These are phyloP conservation scores for Sesamia nonagrioides DNA, from an alignment of 1,140 invertebrate genomes.

Conservation along the genomic window DNA sequence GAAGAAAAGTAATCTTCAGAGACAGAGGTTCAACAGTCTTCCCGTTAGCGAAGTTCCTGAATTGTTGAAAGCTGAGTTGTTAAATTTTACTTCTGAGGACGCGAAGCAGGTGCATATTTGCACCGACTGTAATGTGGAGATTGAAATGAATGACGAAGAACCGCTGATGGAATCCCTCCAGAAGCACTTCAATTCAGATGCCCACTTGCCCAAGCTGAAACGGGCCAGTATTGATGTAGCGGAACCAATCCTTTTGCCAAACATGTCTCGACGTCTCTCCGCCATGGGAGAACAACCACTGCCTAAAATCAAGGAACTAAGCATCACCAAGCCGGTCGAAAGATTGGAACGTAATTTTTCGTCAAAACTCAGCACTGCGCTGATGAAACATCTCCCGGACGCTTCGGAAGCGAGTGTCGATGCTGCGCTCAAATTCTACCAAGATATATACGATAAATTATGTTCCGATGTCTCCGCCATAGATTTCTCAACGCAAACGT, in stretches of 20 bases:
- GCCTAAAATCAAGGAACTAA: slow-evolving; percentile 70
- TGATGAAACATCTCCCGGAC: slow-evolving; percentile 75
- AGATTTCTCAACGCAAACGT: slow-evolving; percentile 75
- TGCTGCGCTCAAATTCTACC: slow-evolving; percentile 75
- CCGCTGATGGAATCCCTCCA: slow-evolving; percentile 82
- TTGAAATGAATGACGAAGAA: slow-evolving; percentile 78
- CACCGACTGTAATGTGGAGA: slow-evolving; percentile 80
- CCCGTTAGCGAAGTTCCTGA: slow-evolving; percentile 82
- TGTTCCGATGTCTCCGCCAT: slow-evolving; percentile 69
- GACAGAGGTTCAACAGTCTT: slow-evolving; percentile 81
- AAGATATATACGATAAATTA: slow-evolving; percentile 69
- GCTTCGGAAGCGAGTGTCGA: slow-evolving; percentile 78
- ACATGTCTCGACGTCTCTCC: slow-evolving; percentile 79
- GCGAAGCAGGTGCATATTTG: slow-evolving; percentile 82
- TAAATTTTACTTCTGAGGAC: slow-evolving; percentile 63
- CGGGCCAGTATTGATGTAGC: slow-evolving; percentile 81
- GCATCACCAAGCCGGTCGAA: slow-evolving; percentile 68
- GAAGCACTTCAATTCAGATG: slow-evolving; percentile 77
- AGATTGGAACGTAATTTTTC: slow-evolving; percentile 72
- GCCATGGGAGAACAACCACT: slow-evolving; percentile 75
- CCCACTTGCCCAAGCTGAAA: slow-evolving; percentile 79
- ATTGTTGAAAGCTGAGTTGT: slow-evolving; percentile 74
- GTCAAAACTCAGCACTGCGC: slow-evolving; percentile 67
- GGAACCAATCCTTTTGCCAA: slow-evolving; percentile 76
- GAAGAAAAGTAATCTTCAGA: slow-evolving; percentile 79